phyloP scores from a whole-genome alignment of 2,797 vertebrate species.

The Echiichthys vipera region DNA sequence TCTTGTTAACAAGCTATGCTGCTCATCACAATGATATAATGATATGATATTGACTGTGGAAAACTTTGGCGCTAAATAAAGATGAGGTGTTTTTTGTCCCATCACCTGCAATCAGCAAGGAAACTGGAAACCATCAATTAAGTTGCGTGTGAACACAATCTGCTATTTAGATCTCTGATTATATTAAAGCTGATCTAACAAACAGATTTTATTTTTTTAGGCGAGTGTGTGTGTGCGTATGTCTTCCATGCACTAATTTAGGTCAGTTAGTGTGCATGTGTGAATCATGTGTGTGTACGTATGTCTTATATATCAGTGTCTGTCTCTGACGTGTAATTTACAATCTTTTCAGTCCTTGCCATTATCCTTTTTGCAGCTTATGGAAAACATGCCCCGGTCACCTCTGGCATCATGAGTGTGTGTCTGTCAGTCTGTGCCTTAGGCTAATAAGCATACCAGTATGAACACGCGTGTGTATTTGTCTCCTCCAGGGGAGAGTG shows the following conservation, averaged over 20 bases:
- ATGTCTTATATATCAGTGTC: slow-evolving; percentile 53
- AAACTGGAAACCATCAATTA: slow-evolving; percentile 17
- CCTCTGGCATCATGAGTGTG: slow-evolving; percentile 50
- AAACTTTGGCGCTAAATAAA: slow-evolving; percentile 6
- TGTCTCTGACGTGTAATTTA: slow-evolving; percentile 76
- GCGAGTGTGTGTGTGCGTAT: neutral
- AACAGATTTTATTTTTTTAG: neutral
- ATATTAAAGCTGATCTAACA: neutral
- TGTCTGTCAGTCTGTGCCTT: slow-evolving; percentile 39
- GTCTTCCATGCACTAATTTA: neutral
- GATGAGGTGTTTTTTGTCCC: neutral
- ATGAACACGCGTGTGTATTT: slow-evolving; percentile 60
- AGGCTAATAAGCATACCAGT: slow-evolving; percentile 43
- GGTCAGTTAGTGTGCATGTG: neutral
- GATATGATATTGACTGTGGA: neutral
- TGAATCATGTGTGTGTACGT: slow-evolving; percentile 17
- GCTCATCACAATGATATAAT: neutral
- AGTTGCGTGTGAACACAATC: slow-evolving; percentile 15
- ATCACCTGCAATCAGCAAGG: slow-evolving; percentile 11
- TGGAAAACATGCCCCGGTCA: slow-evolving; percentile 53
- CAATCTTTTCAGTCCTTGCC: slow-evolving; percentile 78
- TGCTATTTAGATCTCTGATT: neutral
- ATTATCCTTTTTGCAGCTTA: slow-evolving; percentile 69
- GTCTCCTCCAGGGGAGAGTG: slow-evolving; percentile 66
- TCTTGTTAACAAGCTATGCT: neutral